phyloP scores from a whole-genome alignment of 2,888 invertebrate genomes.

The Acrocera orbiculus region DNA sequence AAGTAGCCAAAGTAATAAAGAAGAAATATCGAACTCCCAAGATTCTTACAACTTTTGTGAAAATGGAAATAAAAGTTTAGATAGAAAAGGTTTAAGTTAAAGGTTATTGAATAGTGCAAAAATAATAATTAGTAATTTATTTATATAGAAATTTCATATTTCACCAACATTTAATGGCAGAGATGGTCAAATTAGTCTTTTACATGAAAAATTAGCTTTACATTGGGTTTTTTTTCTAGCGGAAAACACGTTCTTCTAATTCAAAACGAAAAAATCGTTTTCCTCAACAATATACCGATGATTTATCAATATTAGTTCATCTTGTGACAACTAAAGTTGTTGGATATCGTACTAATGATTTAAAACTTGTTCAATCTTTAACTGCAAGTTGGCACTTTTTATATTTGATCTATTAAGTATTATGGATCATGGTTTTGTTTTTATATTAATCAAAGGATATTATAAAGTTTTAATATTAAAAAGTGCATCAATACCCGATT shows the following conservation, averaged over 20 bases:
- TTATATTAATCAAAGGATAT: conserved; percentile 59
- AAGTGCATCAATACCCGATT: conserved; percentile 24
- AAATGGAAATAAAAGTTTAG: conserved; percentile 19
- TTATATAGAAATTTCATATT: too few relatives aligned
- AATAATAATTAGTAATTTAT: too few relatives aligned
- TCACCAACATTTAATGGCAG: conserved; percentile 31
- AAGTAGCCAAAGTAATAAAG: conserved; percentile 20
- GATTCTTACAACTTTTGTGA: conserved; percentile 17
- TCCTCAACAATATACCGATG: conserved; percentile 77
- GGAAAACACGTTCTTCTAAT: conserved; percentile 51
- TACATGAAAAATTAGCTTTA: conserved; percentile 83
- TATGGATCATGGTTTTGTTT: conserved; percentile 84
- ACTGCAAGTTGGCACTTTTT: conserved; percentile 86
- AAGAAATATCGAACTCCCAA: conserved; percentile 17
- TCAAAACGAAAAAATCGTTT: conserved; percentile 70
- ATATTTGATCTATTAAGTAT: conserved; percentile 78
- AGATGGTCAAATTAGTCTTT: conserved; percentile 37
- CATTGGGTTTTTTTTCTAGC: conserved; percentile 96
- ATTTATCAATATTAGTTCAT: conserved; percentile 65
- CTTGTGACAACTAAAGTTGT: conserved; percentile 71
- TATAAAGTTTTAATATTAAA: conserved; percentile 39
- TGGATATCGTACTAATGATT: conserved; percentile 57
- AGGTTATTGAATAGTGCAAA: too few relatives aligned
- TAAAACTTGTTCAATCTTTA: conserved; percentile 52
- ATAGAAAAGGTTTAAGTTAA: conserved; percentile 23